Percentiles rank a stretch among this genome's conserved stretches.
These are phyloP conservation scores for Linurgus olivaceus DNA, from an alignment of 2,797 vertebrate species.

Conservation along the genomic window DNA sequence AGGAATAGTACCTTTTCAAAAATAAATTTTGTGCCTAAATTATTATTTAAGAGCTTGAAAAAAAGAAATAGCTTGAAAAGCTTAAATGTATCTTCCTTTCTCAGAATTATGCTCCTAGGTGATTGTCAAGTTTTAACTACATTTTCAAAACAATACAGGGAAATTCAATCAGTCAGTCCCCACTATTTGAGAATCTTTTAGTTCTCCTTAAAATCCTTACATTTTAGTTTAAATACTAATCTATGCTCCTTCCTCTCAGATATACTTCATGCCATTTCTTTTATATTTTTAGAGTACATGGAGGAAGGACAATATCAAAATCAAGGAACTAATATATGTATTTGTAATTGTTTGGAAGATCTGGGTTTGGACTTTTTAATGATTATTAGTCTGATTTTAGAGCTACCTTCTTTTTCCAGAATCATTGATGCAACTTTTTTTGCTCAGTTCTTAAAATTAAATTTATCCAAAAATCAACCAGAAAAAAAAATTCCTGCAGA, in stretches of 20 bases:
- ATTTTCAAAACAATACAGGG: neutral
- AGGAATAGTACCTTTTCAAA: neutral
- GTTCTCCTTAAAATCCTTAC: neutral
- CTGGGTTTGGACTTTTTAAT: neutral
- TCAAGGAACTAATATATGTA: neutral
- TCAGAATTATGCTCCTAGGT: neutral
- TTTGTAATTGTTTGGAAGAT: neutral
- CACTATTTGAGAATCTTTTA: neutral
- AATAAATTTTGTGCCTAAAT: neutral
- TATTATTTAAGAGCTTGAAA: neutral
- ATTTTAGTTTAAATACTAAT: neutral
- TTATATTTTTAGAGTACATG: neutral
- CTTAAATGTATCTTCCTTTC: neutral
- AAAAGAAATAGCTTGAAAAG: neutral
- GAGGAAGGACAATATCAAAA: neutral
- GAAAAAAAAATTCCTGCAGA: neutral
- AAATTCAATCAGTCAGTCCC: fast-evolving
- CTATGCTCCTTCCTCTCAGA: neutral
- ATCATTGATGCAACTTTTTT: neutral
- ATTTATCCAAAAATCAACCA: neutral
- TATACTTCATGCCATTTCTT: neutral
- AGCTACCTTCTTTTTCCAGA: neutral
- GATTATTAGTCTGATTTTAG: neutral
- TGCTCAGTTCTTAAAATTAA: neutral
- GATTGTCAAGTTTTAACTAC: neutral